A percentile compares a stretch with the other conserved stretches of the same genome.
Evolutionary conservation across 2,888 invertebrate genomes (phyloP).

Genomic region (Diploptera punctata): DNA sequence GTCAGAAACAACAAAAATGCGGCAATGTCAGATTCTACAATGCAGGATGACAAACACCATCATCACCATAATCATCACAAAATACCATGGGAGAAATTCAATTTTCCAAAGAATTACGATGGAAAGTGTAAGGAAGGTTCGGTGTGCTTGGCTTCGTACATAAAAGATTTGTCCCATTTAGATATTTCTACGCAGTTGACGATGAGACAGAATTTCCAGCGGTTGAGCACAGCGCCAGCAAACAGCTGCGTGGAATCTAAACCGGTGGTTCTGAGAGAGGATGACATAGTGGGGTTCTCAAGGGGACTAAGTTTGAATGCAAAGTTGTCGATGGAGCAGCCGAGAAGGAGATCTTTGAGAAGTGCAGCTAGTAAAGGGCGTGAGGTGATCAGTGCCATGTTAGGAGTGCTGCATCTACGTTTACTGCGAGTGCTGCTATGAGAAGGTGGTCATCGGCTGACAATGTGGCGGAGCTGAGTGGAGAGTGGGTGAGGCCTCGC

Average conservation of each 20-base stretch:
- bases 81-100: conserved; percentile 66
- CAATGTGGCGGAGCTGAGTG: conserved; percentile 61
- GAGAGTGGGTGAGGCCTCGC: conserved; percentile 84
- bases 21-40: conserved; percentile 66
- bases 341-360: conserved; percentile 17
- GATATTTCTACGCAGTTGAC: conserved; percentile 86
- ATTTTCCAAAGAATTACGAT: conserved; percentile 62
- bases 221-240: neutral
- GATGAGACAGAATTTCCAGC: conserved; percentile 54
- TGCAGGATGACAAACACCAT: conserved; percentile 66
- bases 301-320: neutral
- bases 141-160: conserved; percentile 51
- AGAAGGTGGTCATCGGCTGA: conserved; percentile 16
- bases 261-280: neutral
- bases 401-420: conserved; percentile 18
- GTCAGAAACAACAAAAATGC: neutral
- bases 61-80: conserved; percentile 59
- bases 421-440: conserved; percentile 11
- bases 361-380: conserved; percentile 5
- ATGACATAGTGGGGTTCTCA: conserved; percentile 11
- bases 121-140: conserved; percentile 48
- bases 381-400: neutral
- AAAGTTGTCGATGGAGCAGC: neutral
- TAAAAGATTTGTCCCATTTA: conserved; percentile 75
- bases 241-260: too few relatives aligned